phyloP scores from a whole-genome alignment of 1,140 invertebrate genomes.

The Drosophila serrata region DNA sequence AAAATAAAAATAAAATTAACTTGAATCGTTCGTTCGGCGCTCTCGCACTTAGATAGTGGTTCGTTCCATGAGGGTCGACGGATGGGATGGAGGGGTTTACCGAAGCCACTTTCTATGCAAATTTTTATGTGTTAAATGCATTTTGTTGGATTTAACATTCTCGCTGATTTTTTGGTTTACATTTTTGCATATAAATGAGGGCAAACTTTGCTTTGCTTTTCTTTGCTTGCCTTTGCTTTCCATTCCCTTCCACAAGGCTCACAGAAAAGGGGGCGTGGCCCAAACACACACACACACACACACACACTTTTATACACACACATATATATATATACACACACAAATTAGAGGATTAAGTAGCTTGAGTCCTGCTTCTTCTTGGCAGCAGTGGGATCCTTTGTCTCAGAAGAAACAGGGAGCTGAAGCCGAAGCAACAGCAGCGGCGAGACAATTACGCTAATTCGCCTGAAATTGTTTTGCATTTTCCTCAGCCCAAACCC shows the following conservation, averaged over 20 bases:
- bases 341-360: constrained; percentile 70
- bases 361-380: constrained; percentile 71
- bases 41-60: constrained; percentile 35
- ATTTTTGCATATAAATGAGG: constrained; percentile 84
- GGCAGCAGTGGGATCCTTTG: constrained; percentile 11
- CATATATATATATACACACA: constrained; percentile 36
- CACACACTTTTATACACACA: constrained; percentile 18
- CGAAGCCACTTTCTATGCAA: constrained; percentile 84
- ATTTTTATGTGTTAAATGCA: constrained; percentile 85
- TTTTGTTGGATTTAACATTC: constrained; percentile 84
- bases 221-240: not conserved
- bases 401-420: constrained; percentile 34
- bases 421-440: constrained; percentile 55
- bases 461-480: constrained; percentile 63
- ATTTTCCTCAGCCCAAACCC: constrained; percentile 31
- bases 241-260: constrained; percentile 4
- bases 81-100: constrained; percentile 20
- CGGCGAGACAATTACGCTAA: constrained; percentile 81
- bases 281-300: constrained; percentile 20
- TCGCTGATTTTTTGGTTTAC: constrained; percentile 84
- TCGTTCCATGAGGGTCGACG: not conserved
- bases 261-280: constrained; percentile 56
- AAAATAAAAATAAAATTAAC: constrained; percentile 58
- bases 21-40: constrained; percentile 29
- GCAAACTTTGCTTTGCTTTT: constrained; percentile 39